Evolutionary conservation across 2,888 invertebrate species (phyloP).

Genomic region (Drosophila bunnanda): DNA sequence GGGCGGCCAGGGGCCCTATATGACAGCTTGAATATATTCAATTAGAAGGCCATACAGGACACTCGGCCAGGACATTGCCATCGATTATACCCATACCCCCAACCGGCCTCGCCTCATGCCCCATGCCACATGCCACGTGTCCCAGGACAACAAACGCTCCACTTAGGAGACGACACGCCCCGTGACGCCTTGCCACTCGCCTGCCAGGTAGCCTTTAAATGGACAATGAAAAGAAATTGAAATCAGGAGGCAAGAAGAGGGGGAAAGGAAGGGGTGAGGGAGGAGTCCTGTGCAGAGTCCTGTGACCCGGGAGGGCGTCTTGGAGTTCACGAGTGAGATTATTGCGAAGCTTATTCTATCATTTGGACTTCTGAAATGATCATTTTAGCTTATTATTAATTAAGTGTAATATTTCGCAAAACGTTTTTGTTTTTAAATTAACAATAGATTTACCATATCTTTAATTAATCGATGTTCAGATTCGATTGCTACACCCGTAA

Average conservation of each 20-base stretch:
- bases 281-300: background rate
- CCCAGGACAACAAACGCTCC: conserved; percentile 53
- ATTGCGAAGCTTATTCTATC: no score
- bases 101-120: background rate
- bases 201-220: conserved; percentile 23
- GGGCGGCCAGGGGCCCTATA: no score
- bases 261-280: background rate
- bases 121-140: conserved; percentile 23
- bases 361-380: no score
- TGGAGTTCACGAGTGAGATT: background rate
- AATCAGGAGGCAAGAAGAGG: background rate
- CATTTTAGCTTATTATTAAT: no score
- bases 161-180: conserved; percentile 47
- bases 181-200: conserved; percentile 4
- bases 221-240: conserved; percentile 34
- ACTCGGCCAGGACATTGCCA: background rate
- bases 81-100: conserved; percentile 2
- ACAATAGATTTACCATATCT: no score
- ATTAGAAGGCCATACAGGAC: conserved; percentile 55
- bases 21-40: conserved; percentile 60
- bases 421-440: no score
- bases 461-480: no score
- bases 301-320: background rate
- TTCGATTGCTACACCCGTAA: no score
- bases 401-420: no score